Base-by-base conservation (phyloP, 2,113 vertebrate species). In the Fukomys damarensis region DNA sequence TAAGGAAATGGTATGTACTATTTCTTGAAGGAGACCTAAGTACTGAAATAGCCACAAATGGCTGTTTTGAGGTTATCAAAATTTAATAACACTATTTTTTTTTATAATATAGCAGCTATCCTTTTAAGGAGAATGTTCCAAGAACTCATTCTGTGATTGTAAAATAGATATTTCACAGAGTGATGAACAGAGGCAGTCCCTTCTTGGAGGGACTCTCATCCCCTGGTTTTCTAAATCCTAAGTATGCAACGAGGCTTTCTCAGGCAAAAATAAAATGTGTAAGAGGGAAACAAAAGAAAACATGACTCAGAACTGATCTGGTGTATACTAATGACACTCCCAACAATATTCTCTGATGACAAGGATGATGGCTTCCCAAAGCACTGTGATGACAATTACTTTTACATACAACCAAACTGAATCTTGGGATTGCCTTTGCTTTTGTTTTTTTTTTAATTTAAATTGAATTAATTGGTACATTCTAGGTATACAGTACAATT, bases 41-140 rank as follows among this genome's bases (percentile, higher is more conserved):
- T 94, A 90, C 93, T 90, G 30, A 92, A 59, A 81, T 59, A 97
- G 92, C 96, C 95, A 77, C 97, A 96, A 96, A 97, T 96, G 95
- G 91, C 77, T 96, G 76, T 96, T 97, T 89, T 82, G 95, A 97
- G 65, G 93, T 96, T 94, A 98, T 97, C 93, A 98, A 95, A 97
- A 88, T 97, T 96, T 98, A 96, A 98, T 98, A 90, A 80, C 82
- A 58, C 85, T 74, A 35, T 97, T 96, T 93, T 96, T 96, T 93
- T 96, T 66, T 95, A 72, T 63, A 87, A 65, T 32, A n/a, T 13
- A 74, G 24, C 76, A 77, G 89, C 63, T 87, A 54, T 80, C 87
- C 70, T 97, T 90, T 97, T 65, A 96, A 90, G 82, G 80, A 90
- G 70, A 92, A 89, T 49, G 38, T 90, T 97, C 68, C 81, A 95